Conservation (phyloP, 2,888 invertebrate genomes). For the Clivina fossor region DNA sequence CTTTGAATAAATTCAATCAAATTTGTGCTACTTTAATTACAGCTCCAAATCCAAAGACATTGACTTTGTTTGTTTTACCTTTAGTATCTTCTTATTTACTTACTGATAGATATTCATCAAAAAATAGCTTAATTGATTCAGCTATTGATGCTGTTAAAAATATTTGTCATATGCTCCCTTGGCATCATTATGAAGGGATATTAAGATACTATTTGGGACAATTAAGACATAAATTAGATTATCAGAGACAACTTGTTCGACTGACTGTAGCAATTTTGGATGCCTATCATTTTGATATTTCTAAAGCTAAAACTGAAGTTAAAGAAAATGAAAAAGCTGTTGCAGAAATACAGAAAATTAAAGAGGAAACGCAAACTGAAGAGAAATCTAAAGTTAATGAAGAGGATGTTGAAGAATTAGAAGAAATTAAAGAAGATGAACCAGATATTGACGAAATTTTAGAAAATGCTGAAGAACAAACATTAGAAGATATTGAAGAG, state of each 20-base stretch:
- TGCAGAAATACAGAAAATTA: conserved; percentile 37
- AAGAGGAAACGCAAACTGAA: no score
- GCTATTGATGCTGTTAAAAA: conserved; percentile 80
- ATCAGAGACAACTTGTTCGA: conserved; percentile 81
- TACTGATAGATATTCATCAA: conserved; percentile 72
- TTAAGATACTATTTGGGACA: conserved; percentile 78
- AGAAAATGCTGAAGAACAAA: conserved; percentile 48
- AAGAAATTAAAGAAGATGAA: conserved; percentile 44
- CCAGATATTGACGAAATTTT: conserved; percentile 52
- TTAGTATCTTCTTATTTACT: conserved; percentile 79
- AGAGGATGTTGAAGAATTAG: conserved; percentile 41
- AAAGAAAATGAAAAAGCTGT: conserved; percentile 21
- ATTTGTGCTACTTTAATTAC: conserved; percentile 63
- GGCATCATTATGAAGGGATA: conserved; percentile 85
- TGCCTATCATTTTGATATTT: conserved; percentile 89
- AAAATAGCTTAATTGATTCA: conserved; percentile 80
- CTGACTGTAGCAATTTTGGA: conserved; percentile 79
- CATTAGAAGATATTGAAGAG: conserved; percentile 51
- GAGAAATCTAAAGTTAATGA: conserved; percentile 34
- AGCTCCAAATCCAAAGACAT: conserved; percentile 66
- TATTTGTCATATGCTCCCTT: conserved; percentile 77
- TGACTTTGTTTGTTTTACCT: conserved; percentile 85
- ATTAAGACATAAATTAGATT: conserved; percentile 69
- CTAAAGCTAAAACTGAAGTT: conserved; percentile 57
- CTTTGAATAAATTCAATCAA: conserved; percentile 73